A percentile compares a stretch with the other conserved stretches of the same genome.
Evolutionary conservation across 2,113 vertebrate species (phyloP).

Genomic region (Tenebrosternarchus preto): DNA sequence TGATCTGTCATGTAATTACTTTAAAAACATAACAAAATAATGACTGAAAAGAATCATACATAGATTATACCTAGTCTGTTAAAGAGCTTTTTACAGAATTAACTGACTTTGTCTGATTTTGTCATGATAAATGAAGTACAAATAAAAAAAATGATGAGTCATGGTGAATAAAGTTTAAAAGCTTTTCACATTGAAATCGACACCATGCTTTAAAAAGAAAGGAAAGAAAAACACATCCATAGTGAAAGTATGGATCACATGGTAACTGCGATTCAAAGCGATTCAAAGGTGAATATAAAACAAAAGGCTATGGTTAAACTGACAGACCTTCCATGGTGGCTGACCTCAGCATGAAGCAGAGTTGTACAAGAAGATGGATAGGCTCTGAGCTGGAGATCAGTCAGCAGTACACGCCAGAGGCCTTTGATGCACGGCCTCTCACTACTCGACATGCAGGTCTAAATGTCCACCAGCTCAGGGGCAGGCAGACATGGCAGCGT

Average conservation of each 20-base stretch:
- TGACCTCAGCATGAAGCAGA: no score
- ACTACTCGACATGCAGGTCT: no score
- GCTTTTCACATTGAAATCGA: constrained; percentile 18
- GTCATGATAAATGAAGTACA: no score
- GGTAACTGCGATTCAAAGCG: neutral
- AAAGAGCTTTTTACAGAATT: constrained; percentile 18
- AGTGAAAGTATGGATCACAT: neutral
- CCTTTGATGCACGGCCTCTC: no score
- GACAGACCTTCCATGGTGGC: neutral
- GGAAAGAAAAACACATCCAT: neutral
- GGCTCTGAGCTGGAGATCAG: no score
- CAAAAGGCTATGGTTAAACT: neutral
- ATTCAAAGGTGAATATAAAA: neutral
- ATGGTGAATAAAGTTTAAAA: neutral
- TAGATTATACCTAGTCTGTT: neutral
- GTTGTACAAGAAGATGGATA: no score
- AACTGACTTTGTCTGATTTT: constrained; percentile 21
- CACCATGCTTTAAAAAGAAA: neutral
- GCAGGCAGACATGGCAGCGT: neutral
- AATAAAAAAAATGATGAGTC: no score
- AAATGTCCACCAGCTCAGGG: neutral
- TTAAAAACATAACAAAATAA: neutral
- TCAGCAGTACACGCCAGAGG: no score
- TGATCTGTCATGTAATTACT: neutral
- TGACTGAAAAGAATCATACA: constrained; percentile 2